Evolutionary conservation across 2,113 vertebrate genomes (phyloP), one percentile per base, ranked within the genome.

Genomic region (Aptenodytes patagonicus): DNA sequence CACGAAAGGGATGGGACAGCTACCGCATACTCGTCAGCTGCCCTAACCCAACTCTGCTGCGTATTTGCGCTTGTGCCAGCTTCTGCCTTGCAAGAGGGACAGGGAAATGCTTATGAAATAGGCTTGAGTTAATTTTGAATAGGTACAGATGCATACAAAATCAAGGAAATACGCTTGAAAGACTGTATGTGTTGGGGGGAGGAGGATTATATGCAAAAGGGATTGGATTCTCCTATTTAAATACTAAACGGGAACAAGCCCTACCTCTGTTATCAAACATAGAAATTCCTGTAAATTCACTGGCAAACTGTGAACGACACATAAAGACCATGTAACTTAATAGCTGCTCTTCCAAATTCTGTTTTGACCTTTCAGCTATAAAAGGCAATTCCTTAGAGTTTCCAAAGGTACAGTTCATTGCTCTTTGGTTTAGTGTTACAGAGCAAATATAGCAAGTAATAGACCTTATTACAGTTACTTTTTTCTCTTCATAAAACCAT

Each of bases 381-480:
- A 97, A 97, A 97, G 91, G 75, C 90, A 97, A 96, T 97, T 97
- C 97, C 92, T 95, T 90, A 55, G 97, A 79, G 90, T 96, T 95
- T 96, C 92, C 47, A 70, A 95, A 97, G 77, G 94, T 96, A 92
- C 81, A 97, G 94, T 96, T 97, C 90, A 94, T 68, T 97, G 87
- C 88, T 93, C 84, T 97, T 95, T 97, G 72, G 65, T 83, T 95
- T 94, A 89, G 87, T 78, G 90, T 96, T 97, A 94, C 80, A 86
- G 54, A 91, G 51, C 51, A 83, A 94, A 62, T 83, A 86, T 77
- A 83, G 75, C 46, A 95, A 93, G 89, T 94, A 93, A 92, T 80
- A 92, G 75, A 72, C 70, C 31, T 94, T 92, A 91, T 83, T 85
- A 61, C 51, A 80, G 29, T 57, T 83, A 66, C 81, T 93, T 95